Evolutionary conservation across 2,113 vertebrate genomes (phyloP).

Genomic region (Leptobrachium ailaonicum): DNA sequence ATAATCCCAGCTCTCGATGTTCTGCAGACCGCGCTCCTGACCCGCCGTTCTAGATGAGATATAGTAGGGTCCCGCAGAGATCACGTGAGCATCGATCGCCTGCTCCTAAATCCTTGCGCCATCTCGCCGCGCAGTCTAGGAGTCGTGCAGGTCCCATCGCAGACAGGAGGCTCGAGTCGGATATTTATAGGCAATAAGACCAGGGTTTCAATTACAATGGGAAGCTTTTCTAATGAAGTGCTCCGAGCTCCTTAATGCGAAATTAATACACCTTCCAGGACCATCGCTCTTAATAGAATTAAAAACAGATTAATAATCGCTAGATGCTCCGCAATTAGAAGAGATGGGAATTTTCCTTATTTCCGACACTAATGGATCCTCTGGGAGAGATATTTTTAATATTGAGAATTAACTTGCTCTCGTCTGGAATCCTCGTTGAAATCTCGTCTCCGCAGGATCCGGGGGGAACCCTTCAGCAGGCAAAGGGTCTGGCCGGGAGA

Average conservation of each 20-base stretch:
- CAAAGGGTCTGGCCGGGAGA: conserved; percentile 7
- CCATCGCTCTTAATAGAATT: conserved; percentile 48
- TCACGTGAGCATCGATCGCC: background rate
- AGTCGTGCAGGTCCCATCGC: conserved; percentile 8
- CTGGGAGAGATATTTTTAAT: conserved; percentile 43
- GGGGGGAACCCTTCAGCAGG: background rate
- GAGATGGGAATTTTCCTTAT: conserved; percentile 42
- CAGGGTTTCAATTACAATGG: conserved; percentile 35
- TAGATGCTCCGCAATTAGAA: conserved; percentile 37
- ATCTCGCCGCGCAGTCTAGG: background rate
- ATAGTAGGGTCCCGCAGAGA: background rate
- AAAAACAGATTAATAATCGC: conserved; percentile 48
- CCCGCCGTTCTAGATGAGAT: background rate
- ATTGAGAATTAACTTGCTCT: conserved; percentile 26
- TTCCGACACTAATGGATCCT: conserved; percentile 44
- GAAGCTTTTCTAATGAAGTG: conserved; percentile 46
- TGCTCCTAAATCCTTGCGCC: background rate
- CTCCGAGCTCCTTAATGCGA: conserved; percentile 42
- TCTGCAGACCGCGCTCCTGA: no score
- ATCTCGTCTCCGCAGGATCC: background rate
- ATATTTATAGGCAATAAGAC: conserved; percentile 38
- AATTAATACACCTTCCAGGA: conserved; percentile 48
- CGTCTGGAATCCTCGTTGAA: background rate
- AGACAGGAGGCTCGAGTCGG: conserved; percentile 1
- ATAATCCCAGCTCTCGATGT: no score